These are phyloP conservation scores for Sebastiscus albofasciatus DNA, from an alignment of 2,797 vertebrate species.

Conservation along the genomic window DNA sequence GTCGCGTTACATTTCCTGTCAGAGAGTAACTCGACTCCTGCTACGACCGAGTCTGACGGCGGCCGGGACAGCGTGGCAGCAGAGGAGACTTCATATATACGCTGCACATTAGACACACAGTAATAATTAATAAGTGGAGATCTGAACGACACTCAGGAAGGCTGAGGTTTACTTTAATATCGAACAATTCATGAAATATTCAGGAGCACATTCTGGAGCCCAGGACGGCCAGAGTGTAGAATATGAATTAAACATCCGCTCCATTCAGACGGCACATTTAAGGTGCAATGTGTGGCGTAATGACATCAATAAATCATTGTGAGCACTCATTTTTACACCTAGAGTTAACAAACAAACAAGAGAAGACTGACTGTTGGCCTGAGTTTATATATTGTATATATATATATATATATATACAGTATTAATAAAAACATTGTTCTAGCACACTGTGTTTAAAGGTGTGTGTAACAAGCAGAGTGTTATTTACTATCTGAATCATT, in stretches of 20 bases:
- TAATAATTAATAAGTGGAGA: conserved; percentile 44
- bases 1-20: conserved; percentile 48
- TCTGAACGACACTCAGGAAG: background rate
- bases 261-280: background rate
- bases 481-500: too few relatives aligned
- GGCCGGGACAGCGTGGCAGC: conserved; percentile 11
- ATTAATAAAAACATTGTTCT: too few relatives aligned
- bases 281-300: background rate
- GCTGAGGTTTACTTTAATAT: conserved; percentile 39
- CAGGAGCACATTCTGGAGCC: background rate
- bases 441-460: too few relatives aligned
- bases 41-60: background rate
- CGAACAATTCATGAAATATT: conserved; percentile 38
- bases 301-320: background rate
- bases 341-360: background rate
- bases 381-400: background rate
- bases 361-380: background rate
- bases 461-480: too few relatives aligned
- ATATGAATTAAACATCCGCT: conserved; percentile 1
- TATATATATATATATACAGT: background rate
- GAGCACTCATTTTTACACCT: background rate
- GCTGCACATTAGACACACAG: background rate
- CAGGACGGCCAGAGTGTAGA: background rate
- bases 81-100: background rate
- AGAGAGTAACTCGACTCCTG: conserved; percentile 49